phyloP scores from a whole-genome alignment of 2,888 invertebrate genomes.

The Piscicola geometra region DNA sequence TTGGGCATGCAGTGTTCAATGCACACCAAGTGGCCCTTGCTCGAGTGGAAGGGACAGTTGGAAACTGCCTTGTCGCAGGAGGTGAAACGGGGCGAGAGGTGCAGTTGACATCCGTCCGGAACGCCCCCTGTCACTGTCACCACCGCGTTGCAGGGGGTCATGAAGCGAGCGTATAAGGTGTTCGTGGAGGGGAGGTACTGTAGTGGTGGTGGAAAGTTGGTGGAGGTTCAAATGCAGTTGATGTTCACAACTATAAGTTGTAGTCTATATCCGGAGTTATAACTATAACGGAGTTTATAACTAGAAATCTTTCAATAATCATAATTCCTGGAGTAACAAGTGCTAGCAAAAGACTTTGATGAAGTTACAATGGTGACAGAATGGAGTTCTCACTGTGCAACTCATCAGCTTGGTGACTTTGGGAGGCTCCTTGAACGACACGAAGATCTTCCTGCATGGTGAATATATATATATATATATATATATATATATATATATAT shows the following conservation, averaged over 20 bases:
- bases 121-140: background rate
- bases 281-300: background rate
- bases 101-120: slow-evolving; percentile 12
- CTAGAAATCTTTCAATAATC: too few species aligned
- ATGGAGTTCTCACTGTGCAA: background rate
- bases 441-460: background rate
- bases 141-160: background rate
- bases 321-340: too few species aligned
- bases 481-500: too few species aligned
- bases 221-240: background rate
- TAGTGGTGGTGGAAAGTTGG: background rate
- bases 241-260: background rate
- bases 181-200: background rate
- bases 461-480: too few species aligned
- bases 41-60: slow-evolving; percentile 17
- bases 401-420: background rate
- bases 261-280: background rate
- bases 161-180: background rate
- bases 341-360: too few species aligned
- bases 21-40: background rate
- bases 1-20: background rate
- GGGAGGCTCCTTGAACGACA: background rate
- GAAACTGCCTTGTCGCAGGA: background rate
- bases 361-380: too few species aligned
- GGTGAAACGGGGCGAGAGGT: background rate